Evolutionary conservation across 2,888 invertebrate species (phyloP), one percentile per base, ranked within the genome.

Genomic region (Nowickia ferox): DNA sequence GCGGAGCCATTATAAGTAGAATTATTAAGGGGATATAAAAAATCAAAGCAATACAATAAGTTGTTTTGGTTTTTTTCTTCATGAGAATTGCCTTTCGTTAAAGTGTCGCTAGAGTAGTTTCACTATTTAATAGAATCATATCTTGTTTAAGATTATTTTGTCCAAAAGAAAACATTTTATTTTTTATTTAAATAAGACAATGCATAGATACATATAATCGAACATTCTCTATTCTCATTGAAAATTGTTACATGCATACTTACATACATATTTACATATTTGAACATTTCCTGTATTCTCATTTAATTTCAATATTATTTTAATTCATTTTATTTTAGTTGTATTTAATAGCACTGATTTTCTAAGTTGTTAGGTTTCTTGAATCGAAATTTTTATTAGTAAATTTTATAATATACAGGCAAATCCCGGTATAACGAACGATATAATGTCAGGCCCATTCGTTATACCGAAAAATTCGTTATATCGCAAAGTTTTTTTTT

Each of bases 111-210:
- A 2, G 9, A 40, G 8, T 68, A 59, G 42, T 59, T 76, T 66
- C 42, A 22, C 17, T 30, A 44, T 57, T 22, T 15, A 9, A 61
- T 51, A 15, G 42, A 61, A 69, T 46, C 61, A 77, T 68, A 68
- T 77, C 59, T 68, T 51, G 10, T 57, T 46, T 22, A 77, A 68
- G 13, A 77, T 19, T 77, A 59, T 68, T 57, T 77, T 68, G 48
- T 68, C n/a, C 13, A 19, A 11, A 63, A 53, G n/a, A 19, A 40
- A n/a, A 55, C 22, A 55, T 42, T 55, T 42, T 3, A n/a, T 19
- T 48, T 59, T 51, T 19, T 19, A 15, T 1, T 17, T 46, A 19
- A 38, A 42, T 38, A 68, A 68, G 2, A 30, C 13, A 51, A 42
- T n/a, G 46, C 42, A 65, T 30, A 30, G 30, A 30, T 30, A 30